Evolutionary conservation across 2,797 vertebrate species (phyloP), one percentile per base, ranked within the genome.

Genomic region (Pangasius sanitwongsei): DNA sequence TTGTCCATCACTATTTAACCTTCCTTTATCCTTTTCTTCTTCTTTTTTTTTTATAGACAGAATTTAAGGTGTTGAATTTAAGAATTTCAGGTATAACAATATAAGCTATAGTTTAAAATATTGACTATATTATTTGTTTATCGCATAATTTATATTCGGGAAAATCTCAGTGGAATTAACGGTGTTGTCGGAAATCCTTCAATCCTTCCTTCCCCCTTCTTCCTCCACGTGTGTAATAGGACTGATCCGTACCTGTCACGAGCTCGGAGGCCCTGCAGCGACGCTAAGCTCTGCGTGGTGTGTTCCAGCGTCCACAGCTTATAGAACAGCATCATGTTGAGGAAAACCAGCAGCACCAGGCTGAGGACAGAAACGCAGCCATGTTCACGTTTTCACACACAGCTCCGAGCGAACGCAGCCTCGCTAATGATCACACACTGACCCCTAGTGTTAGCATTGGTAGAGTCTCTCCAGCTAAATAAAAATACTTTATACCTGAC

Each of bases 291-390:
- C 95, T 99, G 98, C 0, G 98, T 97, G 55, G 98, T 98, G 53
- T 99, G 97, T 88, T 99, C 99, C 94, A 99, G 94, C 97, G 98
- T 98, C 98, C 99, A 99, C 92, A 99, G 97, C 89, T 99, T 99
- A 95, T 99, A 99, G 96, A 99, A 99, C 82, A 99, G 97, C 98
- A 99, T 98, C 97, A 98, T 96, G 90, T 99, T 99, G 90, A 99
- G 97, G 93, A 99, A 96, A 89, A 99, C 98, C 95, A 99, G 96
- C 94, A 99, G 95, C 94, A 99, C 97, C 96, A 99, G 95, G 90
- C 99, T 99, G 91, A 88, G 48, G 83, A 59, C 11, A 88, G 28
- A 85, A 59, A 86, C 61, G 12, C 78, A 67, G 55, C 59, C 59
- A 4, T 20, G 25, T 12, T n/a, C 16, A 18, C 13, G 3, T 34